These are phyloP conservation scores for Drosophila lowei DNA, from an alignment of 1,140 invertebrate species.

Conservation along the genomic window DNA sequence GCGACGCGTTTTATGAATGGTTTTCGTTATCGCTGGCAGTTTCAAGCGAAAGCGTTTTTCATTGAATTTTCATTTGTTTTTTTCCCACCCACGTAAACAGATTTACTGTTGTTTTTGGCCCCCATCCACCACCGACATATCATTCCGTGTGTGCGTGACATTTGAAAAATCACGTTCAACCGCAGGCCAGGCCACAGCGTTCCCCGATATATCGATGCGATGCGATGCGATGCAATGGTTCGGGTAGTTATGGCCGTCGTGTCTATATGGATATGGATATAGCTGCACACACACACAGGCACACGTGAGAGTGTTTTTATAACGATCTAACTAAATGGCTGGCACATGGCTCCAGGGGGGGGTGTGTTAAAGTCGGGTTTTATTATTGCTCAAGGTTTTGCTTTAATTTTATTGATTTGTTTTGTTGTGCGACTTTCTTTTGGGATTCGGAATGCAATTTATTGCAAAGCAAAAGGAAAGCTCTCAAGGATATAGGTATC, in stretches of 20 bases:
- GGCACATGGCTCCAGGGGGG: constrained; percentile 10
- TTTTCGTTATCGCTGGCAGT: no score
- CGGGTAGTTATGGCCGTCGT: constrained; percentile 10
- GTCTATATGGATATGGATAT: constrained; percentile 26
- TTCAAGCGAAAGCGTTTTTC: no score
- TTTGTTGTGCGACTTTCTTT: no score
- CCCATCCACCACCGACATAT: not conserved
- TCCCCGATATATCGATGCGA: constrained; percentile 21
- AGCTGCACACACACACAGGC: constrained; percentile 5
- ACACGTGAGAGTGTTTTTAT: constrained; percentile 20
- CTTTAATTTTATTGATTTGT: constrained; percentile 26
- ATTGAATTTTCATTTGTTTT: no score
- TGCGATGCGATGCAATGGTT: not conserved
- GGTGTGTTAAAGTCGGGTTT: not conserved
- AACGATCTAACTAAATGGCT: constrained; percentile 35
- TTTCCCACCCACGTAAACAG: no score
- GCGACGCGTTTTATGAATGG: no score
- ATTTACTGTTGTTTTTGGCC: not conserved
- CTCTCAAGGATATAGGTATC: no score
- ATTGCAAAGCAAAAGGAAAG: no score
- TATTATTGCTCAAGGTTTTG: not conserved
- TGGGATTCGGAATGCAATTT: no score
- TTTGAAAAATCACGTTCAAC: constrained; percentile 66
- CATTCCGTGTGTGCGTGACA: constrained; percentile 49
- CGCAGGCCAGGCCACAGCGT: constrained; percentile 27